Percentiles rank a stretch among this genome's conserved stretches.
These are phyloP conservation scores for Drymodes brunneopygia DNA, from an alignment of 2,113 vertebrate species.

Conservation along the genomic window DNA sequence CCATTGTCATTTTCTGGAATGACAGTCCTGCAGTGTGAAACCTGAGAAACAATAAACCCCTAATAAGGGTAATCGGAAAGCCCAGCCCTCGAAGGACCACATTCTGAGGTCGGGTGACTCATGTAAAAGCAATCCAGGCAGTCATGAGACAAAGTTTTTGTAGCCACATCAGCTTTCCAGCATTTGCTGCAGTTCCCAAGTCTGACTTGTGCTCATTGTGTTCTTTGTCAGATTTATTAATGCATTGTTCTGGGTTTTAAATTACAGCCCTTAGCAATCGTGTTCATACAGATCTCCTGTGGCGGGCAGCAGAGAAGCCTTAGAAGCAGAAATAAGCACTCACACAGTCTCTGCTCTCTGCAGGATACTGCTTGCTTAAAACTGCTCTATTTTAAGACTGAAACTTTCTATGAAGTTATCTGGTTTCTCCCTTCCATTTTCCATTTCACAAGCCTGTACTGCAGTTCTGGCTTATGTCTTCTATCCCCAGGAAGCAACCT, in stretches of 20 bases:
- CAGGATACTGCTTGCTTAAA: not conserved
- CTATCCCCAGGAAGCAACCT: not conserved
- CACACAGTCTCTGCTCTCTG: not conserved
- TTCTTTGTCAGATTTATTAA: constrained; percentile 46
- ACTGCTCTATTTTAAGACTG: not conserved
- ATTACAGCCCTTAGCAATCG: not conserved
- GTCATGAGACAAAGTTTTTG: constrained; percentile 58
- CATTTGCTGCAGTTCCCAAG: constrained; percentile 27
- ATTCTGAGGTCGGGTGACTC: constrained; percentile 35
- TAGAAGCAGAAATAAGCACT: not conserved
- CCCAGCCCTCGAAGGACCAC: not conserved
- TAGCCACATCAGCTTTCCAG: constrained; percentile 58
- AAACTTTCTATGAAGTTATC: not conserved
- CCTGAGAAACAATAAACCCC: not conserved
- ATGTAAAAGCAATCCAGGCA: constrained; percentile 19
- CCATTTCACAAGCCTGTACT: not conserved
- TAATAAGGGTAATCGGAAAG: not conserved
- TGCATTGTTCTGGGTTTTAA: constrained; percentile 32
- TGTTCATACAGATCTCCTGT: not conserved
- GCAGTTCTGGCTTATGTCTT: not conserved
- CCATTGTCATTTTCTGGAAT: constrained; percentile 23
- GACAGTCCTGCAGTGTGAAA: not conserved
- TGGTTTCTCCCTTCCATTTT: not conserved
- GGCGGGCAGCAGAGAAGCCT: not conserved
- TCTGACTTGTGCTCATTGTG: constrained; percentile 8